Base-by-base conservation (phyloP, 1,140 invertebrate species). In the Phenacoccus solenopsis region DNA sequence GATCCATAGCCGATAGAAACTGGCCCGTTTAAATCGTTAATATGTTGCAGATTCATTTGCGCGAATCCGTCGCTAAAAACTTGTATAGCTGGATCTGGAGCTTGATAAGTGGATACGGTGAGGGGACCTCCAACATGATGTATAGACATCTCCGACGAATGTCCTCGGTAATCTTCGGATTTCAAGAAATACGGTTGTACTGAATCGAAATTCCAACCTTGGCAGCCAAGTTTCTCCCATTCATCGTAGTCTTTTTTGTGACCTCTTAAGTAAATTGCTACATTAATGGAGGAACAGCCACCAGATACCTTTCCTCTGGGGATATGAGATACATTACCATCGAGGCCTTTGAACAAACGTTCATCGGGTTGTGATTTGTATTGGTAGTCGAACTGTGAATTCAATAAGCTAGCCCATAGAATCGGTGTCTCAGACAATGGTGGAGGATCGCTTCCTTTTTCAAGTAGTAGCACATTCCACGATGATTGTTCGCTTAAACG, bases 261-360 rank as follows among this genome's bases (percentile, higher is more conserved):
- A 3, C 88, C 89, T n/a, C 89, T 77, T 0, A 87, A 83, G 76
- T 90, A 90, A 68, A 88, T 84, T 86, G 90, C 88, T 16, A 84
- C 87, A 75, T 90, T 89, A 67, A 90, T 79, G 3, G 84, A 83
- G 24, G 85, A 87, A 1, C 85, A 86, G 4, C 90, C 89, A 13
- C 89, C 90, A 69, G 86, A 74, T 70, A 86, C 85, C 74, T 84
- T 84, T 9, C 85, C 86, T 35, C 84, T 21, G 2, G 70, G 72
- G 71, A 73, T 28, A 32, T 56, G 70, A 68, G 74, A 28, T 35
- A 38, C 28, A 71, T 28, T 25, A 69, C 67, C 21, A 56, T 69
- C 70, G 67, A 73, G 25, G 76, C 81, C 57, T 59, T 64, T 67
- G 25, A 71, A 71, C 22, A 71, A 28, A 25, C 13, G n/a, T 27